These are phyloP conservation scores for Dreissena rostriformis DNA, from an alignment of 1,140 invertebrate genomes.

Conservation along the genomic window DNA sequence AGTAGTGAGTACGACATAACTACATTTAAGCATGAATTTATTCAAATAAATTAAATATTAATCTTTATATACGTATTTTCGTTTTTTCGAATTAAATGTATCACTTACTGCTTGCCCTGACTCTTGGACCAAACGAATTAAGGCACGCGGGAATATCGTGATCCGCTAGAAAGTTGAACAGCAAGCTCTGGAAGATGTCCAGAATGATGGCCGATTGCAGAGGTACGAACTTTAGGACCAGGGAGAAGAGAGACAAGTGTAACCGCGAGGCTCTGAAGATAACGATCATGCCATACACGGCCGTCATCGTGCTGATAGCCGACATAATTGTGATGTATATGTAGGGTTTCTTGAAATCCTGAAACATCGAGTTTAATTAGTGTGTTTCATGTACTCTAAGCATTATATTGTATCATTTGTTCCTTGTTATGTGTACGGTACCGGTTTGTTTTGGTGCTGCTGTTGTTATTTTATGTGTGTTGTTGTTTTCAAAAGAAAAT, in stretches of 20 bases:
- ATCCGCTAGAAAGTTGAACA: slow-evolving; percentile 29
- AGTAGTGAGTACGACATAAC: background rate
- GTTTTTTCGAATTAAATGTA: background rate
- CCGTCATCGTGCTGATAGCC: slow-evolving; percentile 28
- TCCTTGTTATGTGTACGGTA: too few relatives aligned
- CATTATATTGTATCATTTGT: too few relatives aligned
- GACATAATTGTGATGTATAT: slow-evolving; percentile 28
- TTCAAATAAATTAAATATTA: too few relatives aligned
- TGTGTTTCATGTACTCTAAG: too few relatives aligned
- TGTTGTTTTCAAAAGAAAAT: too few relatives aligned
- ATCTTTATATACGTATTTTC: background rate
- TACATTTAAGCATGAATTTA: background rate
- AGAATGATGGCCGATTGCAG: slow-evolving; percentile 37
- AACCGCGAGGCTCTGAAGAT: slow-evolving; percentile 46
- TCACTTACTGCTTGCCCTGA: slow-evolving; percentile 31
- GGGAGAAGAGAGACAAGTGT: slow-evolving; percentile 32
- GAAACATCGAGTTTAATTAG: background rate
- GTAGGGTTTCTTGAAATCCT: slow-evolving; percentile 23
- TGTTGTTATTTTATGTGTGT: too few relatives aligned
- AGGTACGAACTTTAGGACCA: slow-evolving; percentile 42
- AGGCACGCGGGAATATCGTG: slow-evolving; percentile 32
- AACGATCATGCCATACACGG: slow-evolving; percentile 54
- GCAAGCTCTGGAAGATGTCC: slow-evolving; percentile 15
- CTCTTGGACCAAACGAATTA: slow-evolving; percentile 4
- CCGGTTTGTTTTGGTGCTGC: too few relatives aligned